Percentiles rank a stretch among this genome's conserved stretches.
Evolutionary conservation across 2,797 vertebrate genomes (phyloP).

Genomic region (Tapirus indicus): DNA sequence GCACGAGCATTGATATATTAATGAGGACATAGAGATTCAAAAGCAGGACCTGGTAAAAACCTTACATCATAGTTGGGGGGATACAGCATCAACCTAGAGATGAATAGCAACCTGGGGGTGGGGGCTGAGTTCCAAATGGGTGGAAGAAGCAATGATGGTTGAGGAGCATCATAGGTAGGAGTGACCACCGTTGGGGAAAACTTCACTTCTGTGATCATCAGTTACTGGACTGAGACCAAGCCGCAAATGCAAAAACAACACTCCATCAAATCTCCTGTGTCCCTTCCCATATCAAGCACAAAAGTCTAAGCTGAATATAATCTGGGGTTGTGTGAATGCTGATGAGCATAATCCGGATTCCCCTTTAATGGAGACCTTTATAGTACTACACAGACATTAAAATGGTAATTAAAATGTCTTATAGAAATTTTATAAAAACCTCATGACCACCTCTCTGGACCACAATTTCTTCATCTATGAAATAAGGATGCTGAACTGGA

Average conservation of each 20-base stretch:
- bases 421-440: background rate
- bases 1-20: rapidly evolving
- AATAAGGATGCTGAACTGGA: background rate
- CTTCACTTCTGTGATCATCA: background rate
- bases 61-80: background rate
- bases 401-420: background rate
- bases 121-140: background rate
- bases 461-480: constrained; percentile 15
- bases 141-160: background rate
- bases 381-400: background rate
- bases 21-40: background rate
- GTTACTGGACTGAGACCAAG: background rate
- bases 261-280: background rate
- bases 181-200: rapidly evolving
- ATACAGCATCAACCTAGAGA: background rate
- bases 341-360: background rate
- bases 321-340: background rate
- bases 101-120: rapidly evolving
- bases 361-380: background rate
- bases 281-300: background rate
- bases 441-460: background rate
- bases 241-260: background rate
- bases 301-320: background rate
- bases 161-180: background rate
- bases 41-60: background rate